phyloP scores from a whole-genome alignment of 2,888 invertebrate species.

The Coelopa pilipes region DNA sequence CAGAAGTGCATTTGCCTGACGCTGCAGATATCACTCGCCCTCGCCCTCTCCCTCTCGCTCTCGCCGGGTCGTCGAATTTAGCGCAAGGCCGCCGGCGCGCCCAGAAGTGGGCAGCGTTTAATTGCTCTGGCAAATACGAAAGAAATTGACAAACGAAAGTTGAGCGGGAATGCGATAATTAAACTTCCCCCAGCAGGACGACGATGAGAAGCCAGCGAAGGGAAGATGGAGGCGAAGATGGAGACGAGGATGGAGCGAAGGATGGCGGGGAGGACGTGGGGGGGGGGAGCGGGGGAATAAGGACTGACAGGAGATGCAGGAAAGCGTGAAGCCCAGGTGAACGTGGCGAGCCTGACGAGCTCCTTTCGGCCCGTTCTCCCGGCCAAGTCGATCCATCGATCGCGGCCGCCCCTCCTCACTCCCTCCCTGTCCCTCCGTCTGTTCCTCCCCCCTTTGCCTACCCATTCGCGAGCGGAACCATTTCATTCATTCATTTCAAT shows the following conservation, averaged over 20 bases:
- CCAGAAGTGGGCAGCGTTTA: conserved; percentile 23
- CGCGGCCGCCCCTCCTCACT: no score
- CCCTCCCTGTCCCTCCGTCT: no score
- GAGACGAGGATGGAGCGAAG: background rate
- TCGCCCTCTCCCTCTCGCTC: background rate
- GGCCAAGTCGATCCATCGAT: no score
- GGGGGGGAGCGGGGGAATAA: background rate
- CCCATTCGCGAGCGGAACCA: no score
- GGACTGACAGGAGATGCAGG: no score
- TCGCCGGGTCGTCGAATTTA: conserved; percentile 2
- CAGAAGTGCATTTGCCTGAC: conserved; percentile 57
- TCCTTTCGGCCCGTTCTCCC: no score
- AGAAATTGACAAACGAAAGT: conserved; percentile 23
- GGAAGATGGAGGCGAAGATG: background rate
- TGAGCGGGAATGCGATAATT: conserved; percentile 22
- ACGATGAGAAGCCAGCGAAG: no score
- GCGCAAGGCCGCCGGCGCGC: conserved; percentile 25
- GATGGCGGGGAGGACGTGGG: background rate
- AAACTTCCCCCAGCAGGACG: conserved; percentile 6
- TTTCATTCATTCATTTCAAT: no score
- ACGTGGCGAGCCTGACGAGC: no score
- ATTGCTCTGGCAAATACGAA: conserved; percentile 31
- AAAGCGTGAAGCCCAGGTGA: no score
- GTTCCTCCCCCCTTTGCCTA: no score
- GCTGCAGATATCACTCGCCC: conserved; percentile 42